Percentiles rank a stretch among this genome's conserved stretches.
Conservation (phyloP, 2,888 invertebrate genomes). For the Dicranocentrus wangi region DNA sequence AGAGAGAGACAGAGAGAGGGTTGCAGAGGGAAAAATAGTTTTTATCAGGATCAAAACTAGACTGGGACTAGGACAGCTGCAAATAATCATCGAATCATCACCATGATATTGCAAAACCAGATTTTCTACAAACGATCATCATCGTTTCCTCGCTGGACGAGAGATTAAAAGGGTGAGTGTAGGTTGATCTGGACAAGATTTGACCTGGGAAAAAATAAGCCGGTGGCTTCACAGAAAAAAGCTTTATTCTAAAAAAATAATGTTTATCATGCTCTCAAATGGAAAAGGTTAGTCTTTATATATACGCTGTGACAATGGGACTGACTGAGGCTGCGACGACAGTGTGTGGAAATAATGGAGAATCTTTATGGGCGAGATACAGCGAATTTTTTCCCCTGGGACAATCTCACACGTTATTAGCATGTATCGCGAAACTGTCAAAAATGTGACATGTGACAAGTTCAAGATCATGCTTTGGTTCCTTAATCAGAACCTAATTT, state of each 20-base stretch:
- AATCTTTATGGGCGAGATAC: too few relatives aligned
- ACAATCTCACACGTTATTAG: not conserved
- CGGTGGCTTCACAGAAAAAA: not conserved
- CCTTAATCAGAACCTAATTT: conserved; percentile 18
- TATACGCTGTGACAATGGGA: too few relatives aligned
- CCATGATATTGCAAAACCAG: conserved; percentile 27
- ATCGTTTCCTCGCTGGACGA: conserved; percentile 10
- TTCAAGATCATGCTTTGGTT: conserved; percentile 20
- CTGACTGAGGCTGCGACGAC: too few relatives aligned
- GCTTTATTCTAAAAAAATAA: too few relatives aligned
- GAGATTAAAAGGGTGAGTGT: conserved; percentile 15
- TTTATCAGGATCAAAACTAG: not conserved
- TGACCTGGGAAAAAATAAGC: conserved; percentile 4
- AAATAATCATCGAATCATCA: conserved; percentile 31
- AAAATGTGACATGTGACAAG: conserved; percentile 27
- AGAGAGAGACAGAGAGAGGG: too few relatives aligned
- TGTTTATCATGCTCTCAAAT: too few relatives aligned
- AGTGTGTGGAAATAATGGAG: too few relatives aligned
- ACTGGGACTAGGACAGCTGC: conserved; percentile 38
- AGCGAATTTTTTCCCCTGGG: too few relatives aligned
- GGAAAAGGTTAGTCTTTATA: too few relatives aligned
- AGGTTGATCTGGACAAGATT: conserved; percentile 20
- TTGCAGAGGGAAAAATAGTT: not conserved
- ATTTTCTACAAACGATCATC: conserved; percentile 21
- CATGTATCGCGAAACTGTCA: conserved; percentile 12